Percentiles rank a stretch among this genome's conserved stretches.
Evolutionary conservation across 2,888 invertebrate genomes (phyloP).

Genomic region (Zelleria hepariella): DNA sequence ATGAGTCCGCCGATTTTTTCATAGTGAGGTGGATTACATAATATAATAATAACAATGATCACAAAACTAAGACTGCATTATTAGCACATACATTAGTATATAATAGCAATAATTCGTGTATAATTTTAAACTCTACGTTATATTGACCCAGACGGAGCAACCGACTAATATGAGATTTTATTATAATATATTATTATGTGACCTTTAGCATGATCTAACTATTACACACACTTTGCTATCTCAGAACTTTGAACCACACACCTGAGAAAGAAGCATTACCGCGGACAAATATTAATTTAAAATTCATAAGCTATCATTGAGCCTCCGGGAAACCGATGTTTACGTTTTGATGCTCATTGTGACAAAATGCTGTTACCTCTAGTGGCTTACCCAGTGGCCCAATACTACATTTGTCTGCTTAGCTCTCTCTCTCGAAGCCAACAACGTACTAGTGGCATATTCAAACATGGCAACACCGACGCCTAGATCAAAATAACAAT

Average conservation of each 20-base stretch:
- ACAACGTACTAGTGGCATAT: neutral
- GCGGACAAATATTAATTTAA: neutral
- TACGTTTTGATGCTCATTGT: too few species aligned
- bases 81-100: neutral
- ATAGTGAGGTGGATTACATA: slow-evolving; percentile 4
- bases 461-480: neutral
- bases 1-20: neutral
- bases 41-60: neutral
- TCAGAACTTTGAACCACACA: neutral
- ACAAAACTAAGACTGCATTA: slow-evolving; percentile 6
- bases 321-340: neutral
- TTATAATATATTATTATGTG: neutral
- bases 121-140: neutral
- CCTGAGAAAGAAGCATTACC: neutral
- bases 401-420: neutral
- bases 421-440: neutral
- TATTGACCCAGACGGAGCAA: neutral
- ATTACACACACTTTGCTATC: neutral
- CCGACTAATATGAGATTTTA: neutral
- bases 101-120: neutral
- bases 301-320: neutral
- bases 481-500: neutral
- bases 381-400: neutral
- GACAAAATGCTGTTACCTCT: too few species aligned
- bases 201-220: neutral